Evolutionary conservation across 92 coral and sea anemone genomes (phyloP).

Genomic region (Virgularia gustaviana): DNA sequence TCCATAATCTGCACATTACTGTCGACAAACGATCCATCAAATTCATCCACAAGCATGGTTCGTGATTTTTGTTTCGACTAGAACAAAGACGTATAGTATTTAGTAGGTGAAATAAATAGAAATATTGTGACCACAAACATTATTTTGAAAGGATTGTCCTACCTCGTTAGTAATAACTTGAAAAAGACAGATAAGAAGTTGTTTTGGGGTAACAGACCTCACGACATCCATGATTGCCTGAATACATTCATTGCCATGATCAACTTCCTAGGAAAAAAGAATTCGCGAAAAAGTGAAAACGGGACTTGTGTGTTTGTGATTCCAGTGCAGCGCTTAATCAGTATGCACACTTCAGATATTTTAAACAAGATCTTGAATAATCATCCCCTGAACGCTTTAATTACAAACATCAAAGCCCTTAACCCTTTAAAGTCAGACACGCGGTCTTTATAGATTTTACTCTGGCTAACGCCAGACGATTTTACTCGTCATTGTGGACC

Average conservation of each 20-base stretch:
- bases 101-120: background rate
- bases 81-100: background rate
- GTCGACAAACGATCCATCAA: slow-evolving; percentile 16
- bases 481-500: too few relatives aligned
- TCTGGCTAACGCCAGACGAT: too few relatives aligned
- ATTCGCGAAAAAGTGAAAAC: background rate
- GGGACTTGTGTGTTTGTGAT: too few relatives aligned
- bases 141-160: too few relatives aligned
- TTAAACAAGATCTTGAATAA: too few relatives aligned
- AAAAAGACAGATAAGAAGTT: slow-evolving; percentile 10
- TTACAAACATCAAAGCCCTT: too few relatives aligned
- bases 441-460: too few relatives aligned
- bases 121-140: too few relatives aligned
- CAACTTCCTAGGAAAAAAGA: slow-evolving; percentile 5
- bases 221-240: background rate
- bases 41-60: slow-evolving; percentile 22
- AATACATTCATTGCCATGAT: background rate
- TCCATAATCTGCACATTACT: slow-evolving; percentile 7
- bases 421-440: too few relatives aligned
- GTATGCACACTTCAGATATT: too few relatives aligned
- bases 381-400: too few relatives aligned
- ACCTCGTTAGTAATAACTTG: slow-evolving; percentile 26
- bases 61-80: slow-evolving; percentile 21
- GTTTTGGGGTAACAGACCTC: slow-evolving; percentile 12
- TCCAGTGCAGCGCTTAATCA: too few relatives aligned